Conservation (phyloP, 2,113 vertebrate species). For the Megaptera novaeangliae region DNA sequence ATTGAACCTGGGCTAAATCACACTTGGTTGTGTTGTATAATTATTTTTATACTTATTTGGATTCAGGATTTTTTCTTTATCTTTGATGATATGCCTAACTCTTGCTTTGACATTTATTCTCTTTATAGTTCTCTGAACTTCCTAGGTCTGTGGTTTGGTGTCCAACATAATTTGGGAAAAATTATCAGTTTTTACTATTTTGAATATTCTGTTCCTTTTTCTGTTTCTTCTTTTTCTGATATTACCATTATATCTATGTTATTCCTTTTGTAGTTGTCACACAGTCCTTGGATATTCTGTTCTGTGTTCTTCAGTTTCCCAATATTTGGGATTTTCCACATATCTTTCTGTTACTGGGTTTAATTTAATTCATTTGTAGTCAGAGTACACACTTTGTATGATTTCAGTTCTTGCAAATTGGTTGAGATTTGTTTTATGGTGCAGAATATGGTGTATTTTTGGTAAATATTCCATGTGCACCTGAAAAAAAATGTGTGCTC, state of each 20-base stretch:
- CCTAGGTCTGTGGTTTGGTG: neutral
- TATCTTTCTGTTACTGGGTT: neutral
- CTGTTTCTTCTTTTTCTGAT: neutral
- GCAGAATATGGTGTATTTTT: neutral
- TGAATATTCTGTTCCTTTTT: neutral
- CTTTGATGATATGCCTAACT: neutral
- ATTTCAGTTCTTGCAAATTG: neutral
- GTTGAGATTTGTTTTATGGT: neutral
- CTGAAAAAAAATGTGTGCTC: neutral
- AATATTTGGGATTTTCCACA: neutral
- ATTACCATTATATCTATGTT: neutral
- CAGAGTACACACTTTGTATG: neutral
- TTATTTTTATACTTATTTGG: neutral
- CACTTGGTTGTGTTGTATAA: neutral
- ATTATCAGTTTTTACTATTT: neutral
- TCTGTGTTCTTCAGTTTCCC: neutral
- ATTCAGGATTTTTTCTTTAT: neutral
- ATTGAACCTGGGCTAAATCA: neutral
- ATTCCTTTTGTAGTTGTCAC: neutral
- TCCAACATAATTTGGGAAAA: neutral
- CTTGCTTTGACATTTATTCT: neutral
- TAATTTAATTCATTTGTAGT: neutral
- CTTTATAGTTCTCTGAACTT: neutral
- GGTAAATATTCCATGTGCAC: neutral
- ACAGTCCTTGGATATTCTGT: neutral